A percentile compares a stretch with the other conserved stretches of the same genome.
Conservation (phyloP, 1,140 invertebrate genomes). For the Drosophila subobscura region DNA sequence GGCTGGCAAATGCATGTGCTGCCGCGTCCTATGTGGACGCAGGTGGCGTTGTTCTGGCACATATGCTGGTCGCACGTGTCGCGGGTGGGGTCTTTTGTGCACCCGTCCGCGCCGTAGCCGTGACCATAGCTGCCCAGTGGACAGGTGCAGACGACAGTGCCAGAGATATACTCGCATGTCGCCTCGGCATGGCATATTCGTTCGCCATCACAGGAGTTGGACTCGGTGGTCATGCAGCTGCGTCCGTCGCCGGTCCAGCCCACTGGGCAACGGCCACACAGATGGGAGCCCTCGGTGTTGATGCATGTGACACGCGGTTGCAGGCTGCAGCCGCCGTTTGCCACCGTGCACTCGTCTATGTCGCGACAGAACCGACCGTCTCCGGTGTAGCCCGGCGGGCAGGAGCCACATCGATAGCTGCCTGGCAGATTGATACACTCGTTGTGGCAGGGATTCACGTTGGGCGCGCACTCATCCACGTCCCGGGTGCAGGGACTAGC, state of each 20-base stretch:
- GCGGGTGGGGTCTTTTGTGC: constrained; percentile 42
- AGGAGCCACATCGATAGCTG: constrained; percentile 92
- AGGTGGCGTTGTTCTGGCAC: constrained; percentile 89
- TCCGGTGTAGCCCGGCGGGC: constrained; percentile 93
- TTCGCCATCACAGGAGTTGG: constrained; percentile 56
- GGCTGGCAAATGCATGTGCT: constrained; percentile 86
- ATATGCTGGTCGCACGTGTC: constrained; percentile 64
- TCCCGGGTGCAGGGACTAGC: constrained; percentile 88
- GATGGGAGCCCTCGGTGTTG: constrained; percentile 92
- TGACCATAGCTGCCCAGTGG: constrained; percentile 87
- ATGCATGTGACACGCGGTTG: constrained; percentile 89
- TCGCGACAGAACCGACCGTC: constrained; percentile 93
- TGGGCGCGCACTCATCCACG: constrained; percentile 92
- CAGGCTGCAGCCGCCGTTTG: constrained; percentile 96
- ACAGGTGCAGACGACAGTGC: constrained; percentile 90
- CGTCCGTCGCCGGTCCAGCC: constrained; percentile 94
- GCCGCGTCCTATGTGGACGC: constrained; percentile 84
- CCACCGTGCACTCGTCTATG: constrained; percentile 92
- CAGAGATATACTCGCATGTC: constrained; percentile 88
- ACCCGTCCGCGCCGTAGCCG: constrained; percentile 84
- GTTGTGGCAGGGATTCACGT: constrained; percentile 90
- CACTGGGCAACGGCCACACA: constrained; percentile 92
- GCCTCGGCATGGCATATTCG: constrained; percentile 86
- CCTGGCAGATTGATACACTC: constrained; percentile 94
- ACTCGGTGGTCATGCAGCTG: constrained; percentile 43